Conservation (phyloP, 2,888 invertebrate genomes). For the Trichopoda pennipes region DNA sequence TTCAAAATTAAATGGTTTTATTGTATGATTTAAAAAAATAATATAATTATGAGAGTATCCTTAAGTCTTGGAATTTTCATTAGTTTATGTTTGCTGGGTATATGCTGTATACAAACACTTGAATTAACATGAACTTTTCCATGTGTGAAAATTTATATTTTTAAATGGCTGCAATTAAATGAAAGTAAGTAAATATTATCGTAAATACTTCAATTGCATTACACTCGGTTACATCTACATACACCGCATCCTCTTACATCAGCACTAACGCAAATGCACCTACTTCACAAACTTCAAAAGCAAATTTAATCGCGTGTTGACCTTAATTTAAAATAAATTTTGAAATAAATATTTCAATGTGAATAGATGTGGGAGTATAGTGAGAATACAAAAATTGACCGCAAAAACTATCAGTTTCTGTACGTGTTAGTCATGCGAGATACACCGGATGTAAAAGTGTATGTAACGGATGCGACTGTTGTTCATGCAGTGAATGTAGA, state of each 20-base stretch:
- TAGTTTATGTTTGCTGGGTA: too few species aligned
- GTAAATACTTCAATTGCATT: slow-evolving; percentile 57
- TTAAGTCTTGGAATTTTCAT: too few species aligned
- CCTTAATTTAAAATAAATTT: slow-evolving; percentile 64
- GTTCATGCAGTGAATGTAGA: not conserved
- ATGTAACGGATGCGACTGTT: slow-evolving; percentile 32
- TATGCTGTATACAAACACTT: not conserved
- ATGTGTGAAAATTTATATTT: not conserved
- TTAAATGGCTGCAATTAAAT: slow-evolving; percentile 46
- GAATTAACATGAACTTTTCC: not conserved
- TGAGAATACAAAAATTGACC: slow-evolving; percentile 27
- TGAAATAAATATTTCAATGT: slow-evolving; percentile 29
- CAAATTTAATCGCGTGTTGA: slow-evolving; percentile 56
- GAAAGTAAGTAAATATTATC: slow-evolving; percentile 16
- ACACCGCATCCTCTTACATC: not conserved
- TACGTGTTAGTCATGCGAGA: not conserved
- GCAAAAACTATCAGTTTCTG: slow-evolving; percentile 8
- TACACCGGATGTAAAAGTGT: slow-evolving; percentile 34
- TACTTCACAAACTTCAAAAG: not conserved
- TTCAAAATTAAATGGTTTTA: too few species aligned
- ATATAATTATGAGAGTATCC: too few species aligned
- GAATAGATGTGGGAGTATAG: not conserved
- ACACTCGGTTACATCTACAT: not conserved
- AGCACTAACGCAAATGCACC: not conserved
- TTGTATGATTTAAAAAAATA: too few species aligned